Evolutionary conservation across 1,140 invertebrate genomes (phyloP).

Genomic region (Proales similis): DNA sequence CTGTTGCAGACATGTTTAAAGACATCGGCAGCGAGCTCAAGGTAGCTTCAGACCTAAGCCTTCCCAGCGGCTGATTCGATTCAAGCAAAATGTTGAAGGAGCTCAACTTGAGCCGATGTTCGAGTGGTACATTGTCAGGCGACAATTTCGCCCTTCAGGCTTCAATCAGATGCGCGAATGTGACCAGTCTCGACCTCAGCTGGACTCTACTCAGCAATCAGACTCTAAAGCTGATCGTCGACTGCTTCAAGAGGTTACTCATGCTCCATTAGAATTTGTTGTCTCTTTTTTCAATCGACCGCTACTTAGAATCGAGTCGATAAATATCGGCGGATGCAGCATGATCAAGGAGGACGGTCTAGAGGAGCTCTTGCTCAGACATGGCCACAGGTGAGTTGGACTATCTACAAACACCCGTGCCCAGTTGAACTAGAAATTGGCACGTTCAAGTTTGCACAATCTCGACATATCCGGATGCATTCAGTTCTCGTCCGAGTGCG

Average conservation of each 20-base stretch:
- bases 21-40: slow-evolving; percentile 26
- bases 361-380: slow-evolving; percentile 14
- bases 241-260: slow-evolving; percentile 18
- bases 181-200: slow-evolving; percentile 28
- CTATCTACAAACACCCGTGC: background rate
- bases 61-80: background rate
- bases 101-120: slow-evolving; percentile 36
- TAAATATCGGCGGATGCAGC: slow-evolving; percentile 33
- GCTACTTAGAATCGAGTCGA: slow-evolving; percentile 21
- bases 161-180: slow-evolving; percentile 29
- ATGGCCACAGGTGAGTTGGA: slow-evolving; percentile 8
- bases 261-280: background rate
- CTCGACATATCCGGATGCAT: slow-evolving; percentile 33
- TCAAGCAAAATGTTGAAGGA: background rate
- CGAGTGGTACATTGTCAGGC: slow-evolving; percentile 27
- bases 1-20: slow-evolving; percentile 21
- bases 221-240: slow-evolving; percentile 32
- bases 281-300: background rate
- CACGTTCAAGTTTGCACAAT: slow-evolving; percentile 18
- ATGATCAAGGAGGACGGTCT: slow-evolving; percentile 33
- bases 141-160: slow-evolving; percentile 36
- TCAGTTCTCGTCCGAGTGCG: slow-evolving; percentile 21
- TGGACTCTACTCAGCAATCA: slow-evolving; percentile 34
- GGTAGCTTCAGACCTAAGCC: background rate
- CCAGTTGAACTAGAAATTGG: background rate